phyloP scores from a whole-genome alignment of 2,888 invertebrate species.

The Automeris io region DNA sequence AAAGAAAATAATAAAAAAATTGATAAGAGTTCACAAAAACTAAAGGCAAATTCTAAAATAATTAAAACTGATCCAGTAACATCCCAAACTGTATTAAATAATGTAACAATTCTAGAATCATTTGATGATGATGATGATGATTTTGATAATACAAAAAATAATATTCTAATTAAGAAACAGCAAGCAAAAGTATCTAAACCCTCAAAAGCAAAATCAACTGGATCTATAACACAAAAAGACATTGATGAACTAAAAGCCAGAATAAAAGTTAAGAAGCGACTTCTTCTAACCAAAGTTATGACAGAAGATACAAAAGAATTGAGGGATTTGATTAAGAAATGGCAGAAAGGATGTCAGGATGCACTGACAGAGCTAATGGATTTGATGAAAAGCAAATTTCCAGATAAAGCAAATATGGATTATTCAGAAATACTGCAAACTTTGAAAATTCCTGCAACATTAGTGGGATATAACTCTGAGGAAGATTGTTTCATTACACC shows the following conservation, averaged over 20 bases:
- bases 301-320: conserved; percentile 67
- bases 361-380: conserved; percentile 69
- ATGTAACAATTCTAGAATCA: conserved; percentile 20
- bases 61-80: conserved; percentile 11
- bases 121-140: conserved; percentile 58
- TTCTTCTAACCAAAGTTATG: conserved; percentile 46
- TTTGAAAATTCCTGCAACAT: conserved; percentile 62
- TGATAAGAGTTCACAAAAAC: conserved; percentile 22
- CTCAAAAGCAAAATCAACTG: conserved; percentile 58
- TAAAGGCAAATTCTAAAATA: conserved; percentile 13
- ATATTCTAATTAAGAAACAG: conserved; percentile 50
- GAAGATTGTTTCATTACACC: conserved; percentile 65
- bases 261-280: conserved; percentile 59
- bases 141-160: conserved; percentile 47
- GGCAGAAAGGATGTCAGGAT: conserved; percentile 73
- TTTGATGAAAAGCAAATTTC: conserved; percentile 54
- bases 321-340: conserved; percentile 62
- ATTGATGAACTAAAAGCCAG: conserved; percentile 55
- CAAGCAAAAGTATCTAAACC: conserved; percentile 55
- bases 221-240: conserved; percentile 62
- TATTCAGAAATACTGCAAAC: conserved; percentile 65
- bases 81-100: conserved; percentile 14
- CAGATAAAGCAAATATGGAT: conserved; percentile 54
- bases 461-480: conserved; percentile 70
- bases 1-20: conserved; percentile 14